phyloP scores from a whole-genome alignment of 2,797 vertebrate genomes.

The Schizopygopsis pylzovi region DNA sequence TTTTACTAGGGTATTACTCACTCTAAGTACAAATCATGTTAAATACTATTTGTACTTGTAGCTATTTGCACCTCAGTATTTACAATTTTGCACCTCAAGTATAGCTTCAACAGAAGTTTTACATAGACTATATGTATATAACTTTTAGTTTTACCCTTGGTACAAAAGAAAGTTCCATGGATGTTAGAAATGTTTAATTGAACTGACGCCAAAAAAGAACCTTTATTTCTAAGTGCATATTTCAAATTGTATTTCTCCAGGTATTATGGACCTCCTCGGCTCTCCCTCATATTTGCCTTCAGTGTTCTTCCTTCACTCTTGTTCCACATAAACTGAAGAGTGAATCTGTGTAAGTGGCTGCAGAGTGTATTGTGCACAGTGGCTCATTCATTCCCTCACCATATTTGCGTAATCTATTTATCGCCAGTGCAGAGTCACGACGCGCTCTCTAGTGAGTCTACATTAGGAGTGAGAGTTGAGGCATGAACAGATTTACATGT shows the following conservation, averaged over 20 bases:
- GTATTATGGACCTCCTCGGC: background rate
- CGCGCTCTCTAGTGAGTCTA: background rate
- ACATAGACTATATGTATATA: no score
- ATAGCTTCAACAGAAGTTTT: no score
- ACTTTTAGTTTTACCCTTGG: no score
- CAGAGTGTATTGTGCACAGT: conserved; percentile 2
- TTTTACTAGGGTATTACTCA: no score
- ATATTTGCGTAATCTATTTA: conserved; percentile 42
- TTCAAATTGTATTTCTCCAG: background rate
- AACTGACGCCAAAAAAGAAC: no score
- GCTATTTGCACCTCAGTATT: no score
- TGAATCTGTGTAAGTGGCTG: conserved; percentile 19
- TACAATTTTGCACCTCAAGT: no score
- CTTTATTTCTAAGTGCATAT: background rate
- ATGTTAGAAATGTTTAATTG: background rate
- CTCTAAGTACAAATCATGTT: no score
- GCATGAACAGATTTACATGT: conserved; percentile 35
- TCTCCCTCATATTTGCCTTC: background rate
- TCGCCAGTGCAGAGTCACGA: conserved; percentile 2
- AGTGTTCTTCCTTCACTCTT: background rate
- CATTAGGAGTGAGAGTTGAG: conserved; percentile 25
- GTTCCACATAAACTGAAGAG: background rate
- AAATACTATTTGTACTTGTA: no score
- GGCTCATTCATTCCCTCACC: conserved; percentile 2
- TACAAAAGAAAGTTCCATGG: no score